These are phyloP conservation scores for Aquatica leii DNA, from an alignment of 2,888 invertebrate genomes.

Conservation along the genomic window DNA sequence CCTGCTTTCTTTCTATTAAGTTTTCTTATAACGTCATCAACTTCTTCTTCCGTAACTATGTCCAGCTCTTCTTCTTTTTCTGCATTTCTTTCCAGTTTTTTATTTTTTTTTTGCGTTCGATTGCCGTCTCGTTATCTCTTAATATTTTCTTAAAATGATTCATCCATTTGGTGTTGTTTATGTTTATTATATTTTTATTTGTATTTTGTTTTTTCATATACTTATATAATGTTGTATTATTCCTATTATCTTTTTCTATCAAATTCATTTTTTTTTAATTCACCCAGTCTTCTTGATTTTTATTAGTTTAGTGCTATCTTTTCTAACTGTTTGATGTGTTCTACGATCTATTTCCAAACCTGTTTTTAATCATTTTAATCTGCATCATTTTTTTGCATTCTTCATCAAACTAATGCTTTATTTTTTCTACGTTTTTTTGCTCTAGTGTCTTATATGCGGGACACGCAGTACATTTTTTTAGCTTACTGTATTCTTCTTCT, in stretches of 20 bases:
- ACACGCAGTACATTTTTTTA: conserved; percentile 5
- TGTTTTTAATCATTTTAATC: conserved; percentile 16
- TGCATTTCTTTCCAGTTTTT: conserved; percentile 14
- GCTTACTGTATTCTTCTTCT: conserved; percentile 12
- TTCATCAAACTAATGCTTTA: conserved; percentile 5
- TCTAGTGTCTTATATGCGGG: background rate
- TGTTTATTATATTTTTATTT: too few relatives aligned
- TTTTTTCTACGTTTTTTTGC: background rate
- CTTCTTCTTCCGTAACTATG: conserved; percentile 12
- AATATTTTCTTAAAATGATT: conserved; percentile 20
- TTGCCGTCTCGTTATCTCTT: conserved; percentile 8
- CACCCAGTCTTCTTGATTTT: conserved; percentile 6
- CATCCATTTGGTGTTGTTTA: conserved; percentile 8
- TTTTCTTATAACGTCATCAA: conserved; percentile 13
- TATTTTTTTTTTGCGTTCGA: conserved; percentile 6
- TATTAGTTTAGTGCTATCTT: conserved; percentile 8
- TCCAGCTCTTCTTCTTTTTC: conserved; percentile 8
- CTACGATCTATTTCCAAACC: background rate
- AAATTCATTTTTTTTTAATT: conserved; percentile 3
- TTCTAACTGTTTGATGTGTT: background rate
- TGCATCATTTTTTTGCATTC: conserved; percentile 7
- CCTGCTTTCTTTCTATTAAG: conserved; percentile 17
- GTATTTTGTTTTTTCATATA: conserved; percentile 15
- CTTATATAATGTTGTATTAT: conserved; percentile 12
- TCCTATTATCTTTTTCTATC: conserved; percentile 21